Evolutionary conservation across 2,113 vertebrate species (phyloP), one percentile per base, ranked within the genome.

Genomic region (Tonatia bakeri): DNA sequence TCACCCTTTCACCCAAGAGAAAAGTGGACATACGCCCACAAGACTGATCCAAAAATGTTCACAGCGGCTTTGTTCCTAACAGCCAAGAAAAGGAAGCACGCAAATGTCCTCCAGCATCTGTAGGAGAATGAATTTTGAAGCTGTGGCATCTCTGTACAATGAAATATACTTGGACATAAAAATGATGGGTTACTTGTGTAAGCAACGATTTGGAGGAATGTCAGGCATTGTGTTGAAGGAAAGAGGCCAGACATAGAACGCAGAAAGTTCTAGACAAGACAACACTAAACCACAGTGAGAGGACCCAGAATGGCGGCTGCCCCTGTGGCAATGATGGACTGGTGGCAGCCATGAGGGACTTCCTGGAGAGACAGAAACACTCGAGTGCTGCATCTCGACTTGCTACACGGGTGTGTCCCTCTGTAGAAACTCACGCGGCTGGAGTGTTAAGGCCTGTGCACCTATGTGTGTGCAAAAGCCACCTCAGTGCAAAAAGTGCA

Each of bases 351-450:
- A 14, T 43, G 16, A 19, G 56, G 40, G 52, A 19, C 31, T 43
- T 14, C 13, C 4, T 45, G 31, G 14, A 4, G 36, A 52, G 24
- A 33, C 1, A 31, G 16, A 54, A 67, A 67, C 12, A 5, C 2
- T 3, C 54, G 2, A 8, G 13, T 16, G 10, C 26, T 0, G 54
- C 5, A 1, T 20, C 31, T 24, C 43, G 16, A 14, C 4, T 9
- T 13, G 36, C 59, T 26, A n/a, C 26, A 43, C 14, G 22, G 12
- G 3, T 31, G n/a, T 36, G 5, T 43, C 31, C 28, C 52, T 65
- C 45, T 33, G 59, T 38, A n/a, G 11, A 40, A 76, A 40, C 56
- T 10, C 31, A 70, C 6, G 33, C 28, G 4, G 2, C 5, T 9
- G 2, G 31, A 26, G 31, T 50, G 26, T 19, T 43, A 16, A 90